Base-by-base conservation (phyloP, 2,888 invertebrate species). In the Pandemis heparana region DNA sequence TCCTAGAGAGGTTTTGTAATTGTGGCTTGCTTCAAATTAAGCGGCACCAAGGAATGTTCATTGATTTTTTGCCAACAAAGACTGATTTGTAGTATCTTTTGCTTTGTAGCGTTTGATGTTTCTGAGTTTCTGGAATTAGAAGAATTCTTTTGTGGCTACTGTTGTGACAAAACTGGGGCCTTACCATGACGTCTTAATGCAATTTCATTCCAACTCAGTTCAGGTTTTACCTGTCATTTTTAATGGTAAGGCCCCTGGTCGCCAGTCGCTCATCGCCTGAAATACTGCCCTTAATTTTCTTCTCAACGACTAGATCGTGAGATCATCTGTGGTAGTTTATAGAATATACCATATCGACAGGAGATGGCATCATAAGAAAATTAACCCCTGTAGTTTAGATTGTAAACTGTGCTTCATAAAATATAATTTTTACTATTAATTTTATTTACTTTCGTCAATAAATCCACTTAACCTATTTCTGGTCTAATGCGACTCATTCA, bases 11-110 rank as follows among this genome's bases (percentile, higher is more conserved):
- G 41, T 48, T 51, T 23, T 64, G 65, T 74, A 74, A 74, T 74
- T 70, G 74, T 64, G 74, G 74, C 64, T 63, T 39, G 69, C 69
- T 59, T 46, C 69, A 65, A 74, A 74, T 70, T 74, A 74, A 74
- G 65, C 41, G 69, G 60, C 69, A 46, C 63, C 39, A 48, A 69
- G 65, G 74, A 74, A 74, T 70, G 65, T 70, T 65, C 64, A 74
- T 74, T 70, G 64, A 38, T 70, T 74, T 74, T 74, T 74, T 70
- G 23, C 43, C 8, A 32, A 73, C 68, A 64, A 68, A 73, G 73
- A 18, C 32, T 62, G 72, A 67, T 48, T 23, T 72, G 62, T 67
- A 53, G 66, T 53, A 53, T 16, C 10, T 7, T 16, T 71, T 59
- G 69, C 18, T 64, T 73, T 72, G 67, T 62, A 23, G 59, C 16